Conservation (phyloP, 2,113 vertebrate species). For the Nibea coibor region DNA sequence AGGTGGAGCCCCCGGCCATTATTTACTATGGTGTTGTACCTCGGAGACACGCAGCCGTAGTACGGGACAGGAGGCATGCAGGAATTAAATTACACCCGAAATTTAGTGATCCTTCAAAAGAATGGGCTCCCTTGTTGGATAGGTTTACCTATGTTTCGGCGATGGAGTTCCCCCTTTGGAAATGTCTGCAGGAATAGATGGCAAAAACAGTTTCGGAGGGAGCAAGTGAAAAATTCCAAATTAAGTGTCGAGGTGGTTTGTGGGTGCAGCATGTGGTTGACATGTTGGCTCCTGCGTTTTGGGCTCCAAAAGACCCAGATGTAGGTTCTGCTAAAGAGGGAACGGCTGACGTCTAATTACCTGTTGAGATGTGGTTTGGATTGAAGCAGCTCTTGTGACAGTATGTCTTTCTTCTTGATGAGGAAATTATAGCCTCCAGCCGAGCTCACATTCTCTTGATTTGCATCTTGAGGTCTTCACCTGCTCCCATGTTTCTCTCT, state of each 20-base stretch:
- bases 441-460: slow-evolving; percentile 61
- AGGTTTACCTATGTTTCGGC: slow-evolving; percentile 71
- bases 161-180: slow-evolving; percentile 64
- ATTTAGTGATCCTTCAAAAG: slow-evolving; percentile 80
- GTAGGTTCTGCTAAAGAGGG: slow-evolving; percentile 52
- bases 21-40: slow-evolving; percentile 78
- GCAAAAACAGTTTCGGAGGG: slow-evolving; percentile 68
- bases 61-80: slow-evolving; percentile 74
- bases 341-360: slow-evolving; percentile 71
- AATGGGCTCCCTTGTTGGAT: slow-evolving; percentile 82
- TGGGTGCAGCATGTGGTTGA: slow-evolving; percentile 45
- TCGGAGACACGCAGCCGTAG: slow-evolving; percentile 70
- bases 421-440: slow-evolving; percentile 73
- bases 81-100: slow-evolving; percentile 82
- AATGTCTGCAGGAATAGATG: slow-evolving; percentile 66
- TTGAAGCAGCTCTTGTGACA: slow-evolving; percentile 62
- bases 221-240: slow-evolving; percentile 65
- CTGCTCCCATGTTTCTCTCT: slow-evolving; percentile 51
- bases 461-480: slow-evolving; percentile 75
- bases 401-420: slow-evolving; percentile 68
- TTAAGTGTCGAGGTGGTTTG: slow-evolving; percentile 62
- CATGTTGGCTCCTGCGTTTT: slow-evolving; percentile 68
- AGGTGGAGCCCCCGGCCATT: slow-evolving; percentile 65
- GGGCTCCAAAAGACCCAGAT: slow-evolving; percentile 41
- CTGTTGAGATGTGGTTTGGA: slow-evolving; percentile 78